Evolutionary conservation across 2,888 invertebrate genomes (phyloP).

Genomic region (Epirrhoe tristata): DNA sequence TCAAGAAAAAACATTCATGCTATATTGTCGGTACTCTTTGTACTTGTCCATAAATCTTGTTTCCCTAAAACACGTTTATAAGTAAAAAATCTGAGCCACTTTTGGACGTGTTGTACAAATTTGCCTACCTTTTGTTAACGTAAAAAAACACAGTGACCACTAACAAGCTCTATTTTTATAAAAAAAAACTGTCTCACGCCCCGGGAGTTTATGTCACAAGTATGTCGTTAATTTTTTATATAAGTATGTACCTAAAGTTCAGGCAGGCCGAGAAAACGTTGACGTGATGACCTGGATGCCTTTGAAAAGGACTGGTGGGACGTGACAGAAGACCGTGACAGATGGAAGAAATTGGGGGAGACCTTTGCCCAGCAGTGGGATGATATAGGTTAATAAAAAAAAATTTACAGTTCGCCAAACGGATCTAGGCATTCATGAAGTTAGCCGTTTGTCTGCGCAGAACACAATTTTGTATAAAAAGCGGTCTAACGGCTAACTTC

Average conservation of each 20-base stretch:
- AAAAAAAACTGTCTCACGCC: slow-evolving; percentile 60
- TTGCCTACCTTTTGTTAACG: slow-evolving; percentile 57
- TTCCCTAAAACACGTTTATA: slow-evolving; percentile 26
- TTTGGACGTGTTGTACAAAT: slow-evolving; percentile 66
- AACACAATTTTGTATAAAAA: too few species aligned
- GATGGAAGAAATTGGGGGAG: too few species aligned
- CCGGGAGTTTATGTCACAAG: slow-evolving; percentile 40
- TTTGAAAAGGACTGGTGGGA: too few species aligned
- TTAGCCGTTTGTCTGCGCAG: too few species aligned
- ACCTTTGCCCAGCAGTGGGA: too few species aligned
- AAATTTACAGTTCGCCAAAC: too few species aligned
- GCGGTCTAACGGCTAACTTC: too few species aligned
- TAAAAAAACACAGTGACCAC: slow-evolving; percentile 60
- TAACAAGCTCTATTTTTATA: slow-evolving; percentile 62
- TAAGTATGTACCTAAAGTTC: background rate
- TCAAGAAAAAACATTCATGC: slow-evolving; percentile 5
- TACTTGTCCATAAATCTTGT: slow-evolving; percentile 29
- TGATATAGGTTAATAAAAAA: too few species aligned
- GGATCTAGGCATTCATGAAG: too few species aligned
- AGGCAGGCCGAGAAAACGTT: too few species aligned
- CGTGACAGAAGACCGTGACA: too few species aligned
- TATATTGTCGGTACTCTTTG: background rate
- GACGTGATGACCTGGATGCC: too few species aligned
- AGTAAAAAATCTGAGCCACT: slow-evolving; percentile 61
- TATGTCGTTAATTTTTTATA: slow-evolving; percentile 22